phyloP scores from a whole-genome alignment of 2,113 vertebrate genomes.

The Lanius collurio region DNA sequence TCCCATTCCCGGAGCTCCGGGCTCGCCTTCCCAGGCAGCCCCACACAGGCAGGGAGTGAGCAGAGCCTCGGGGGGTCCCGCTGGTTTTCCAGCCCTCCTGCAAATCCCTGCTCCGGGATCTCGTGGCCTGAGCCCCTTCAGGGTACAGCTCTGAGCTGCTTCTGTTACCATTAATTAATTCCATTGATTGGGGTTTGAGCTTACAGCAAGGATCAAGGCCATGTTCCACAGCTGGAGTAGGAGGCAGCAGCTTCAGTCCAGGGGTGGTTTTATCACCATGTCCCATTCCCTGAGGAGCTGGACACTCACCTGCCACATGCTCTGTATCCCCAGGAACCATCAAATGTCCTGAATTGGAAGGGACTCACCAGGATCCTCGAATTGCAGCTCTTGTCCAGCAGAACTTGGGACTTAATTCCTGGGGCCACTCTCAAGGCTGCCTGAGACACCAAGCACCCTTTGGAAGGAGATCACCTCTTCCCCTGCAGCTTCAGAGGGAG shows the following conservation, averaged over 20 bases:
- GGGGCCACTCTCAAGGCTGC: background rate
- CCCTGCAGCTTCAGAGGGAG: background rate
- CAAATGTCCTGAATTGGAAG: background rate
- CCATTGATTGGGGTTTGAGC: background rate
- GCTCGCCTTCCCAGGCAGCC: background rate
- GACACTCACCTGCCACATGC: fast-evolving
- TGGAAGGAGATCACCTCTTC: background rate
- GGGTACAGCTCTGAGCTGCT: background rate
- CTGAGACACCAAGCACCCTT: fast-evolving
- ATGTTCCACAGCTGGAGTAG: background rate
- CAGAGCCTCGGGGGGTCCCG: background rate
- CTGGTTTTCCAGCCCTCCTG: background rate
- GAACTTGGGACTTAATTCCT: background rate
- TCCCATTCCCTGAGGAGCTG: background rate
- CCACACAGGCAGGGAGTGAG: background rate
- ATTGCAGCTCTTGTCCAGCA: background rate
- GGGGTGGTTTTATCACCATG: background rate
- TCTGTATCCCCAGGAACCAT: background rate
- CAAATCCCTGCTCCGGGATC: fast-evolving
- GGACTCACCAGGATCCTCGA: background rate
- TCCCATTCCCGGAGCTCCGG: background rate
- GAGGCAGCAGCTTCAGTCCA: background rate
- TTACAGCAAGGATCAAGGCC: background rate
- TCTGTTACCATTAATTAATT: background rate
- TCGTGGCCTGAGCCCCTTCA: background rate